Evolutionary conservation across 1,140 invertebrate species (phyloP).

Genomic region (Lamellibrachia luymesi): DNA sequence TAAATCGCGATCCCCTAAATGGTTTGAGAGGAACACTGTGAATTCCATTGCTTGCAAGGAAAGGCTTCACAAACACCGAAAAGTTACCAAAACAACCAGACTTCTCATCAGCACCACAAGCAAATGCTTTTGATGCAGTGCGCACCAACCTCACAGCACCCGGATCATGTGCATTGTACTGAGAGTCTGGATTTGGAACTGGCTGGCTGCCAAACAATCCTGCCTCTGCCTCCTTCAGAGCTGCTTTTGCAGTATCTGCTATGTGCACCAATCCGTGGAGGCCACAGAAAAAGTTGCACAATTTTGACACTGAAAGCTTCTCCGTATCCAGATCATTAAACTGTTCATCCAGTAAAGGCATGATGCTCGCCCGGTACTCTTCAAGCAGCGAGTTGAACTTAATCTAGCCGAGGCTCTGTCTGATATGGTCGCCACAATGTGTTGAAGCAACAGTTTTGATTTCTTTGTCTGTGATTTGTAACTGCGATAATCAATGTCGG

Average conservation of each 20-base stretch:
- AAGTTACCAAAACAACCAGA: neutral
- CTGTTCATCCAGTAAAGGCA: neutral
- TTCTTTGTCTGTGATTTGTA: neutral
- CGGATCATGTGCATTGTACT: neutral
- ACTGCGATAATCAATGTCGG: neutral
- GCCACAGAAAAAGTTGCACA: neutral
- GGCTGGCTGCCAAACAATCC: neutral
- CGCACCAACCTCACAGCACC: neutral
- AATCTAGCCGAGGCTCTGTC: neutral
- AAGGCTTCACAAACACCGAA: neutral
- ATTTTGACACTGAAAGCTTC: neutral
- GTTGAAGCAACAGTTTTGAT: neutral
- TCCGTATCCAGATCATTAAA: neutral
- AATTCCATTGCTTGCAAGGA: neutral
- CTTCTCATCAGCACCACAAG: neutral
- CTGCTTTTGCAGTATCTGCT: neutral
- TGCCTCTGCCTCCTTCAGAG: slow-evolving; percentile 3
- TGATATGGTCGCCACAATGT: neutral
- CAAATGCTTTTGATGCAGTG: neutral
- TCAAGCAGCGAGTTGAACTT: neutral
- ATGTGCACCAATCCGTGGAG: neutral
- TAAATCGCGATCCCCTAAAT: neutral
- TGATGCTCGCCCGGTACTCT: neutral
- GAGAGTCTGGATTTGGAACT: neutral
- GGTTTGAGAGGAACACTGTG: neutral